Base-by-base conservation (phyloP, 2,888 invertebrate species). In the Caenorhabditis sulstoni region DNA sequence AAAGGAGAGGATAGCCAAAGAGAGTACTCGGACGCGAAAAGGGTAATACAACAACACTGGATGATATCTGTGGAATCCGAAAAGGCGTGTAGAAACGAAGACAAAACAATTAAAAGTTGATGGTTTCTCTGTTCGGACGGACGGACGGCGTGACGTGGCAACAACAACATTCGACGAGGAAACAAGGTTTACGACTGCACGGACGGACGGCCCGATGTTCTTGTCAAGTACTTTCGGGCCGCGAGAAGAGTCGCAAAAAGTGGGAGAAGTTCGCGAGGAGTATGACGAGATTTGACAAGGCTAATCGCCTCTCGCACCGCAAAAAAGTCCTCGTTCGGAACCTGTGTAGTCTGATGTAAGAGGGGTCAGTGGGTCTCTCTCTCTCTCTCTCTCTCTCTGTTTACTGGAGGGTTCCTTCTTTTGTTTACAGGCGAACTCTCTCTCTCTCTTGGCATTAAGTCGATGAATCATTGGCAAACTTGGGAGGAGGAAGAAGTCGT, bases 381-480 rank as follows among this genome's bases (percentile, higher is more conserved):
- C 4, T 3, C 29, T 7, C 4, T 3, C 4, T 29, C 29, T 5
- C 29, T 3, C 4, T 29, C 29, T 29, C 29, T 29, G 29, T 29
- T 29, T 3, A 29, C 29, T 29, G 29, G 29, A 29, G 29, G 29
- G 29, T 29, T 29, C 29, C 29, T 29, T 29, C 29, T 29, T n/a
- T 29, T 29, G 29, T 29, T 29, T 29, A 29, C 29, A 29, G 7
- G n/a, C n/a, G n/a, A n/a, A n/a, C n/a, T n/a, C 29, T 29, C 29
- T 29, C 29, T 29, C 41, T 41, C 14, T 41, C 14, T 3, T 41
- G 41, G 41, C 14, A 41, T 4, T 41, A 47, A 62, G 49, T 37
- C 61, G 61, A 55, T 71, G 62, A 71, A 71, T 71, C 62, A 71
- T 71, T 57, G 71, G 62, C 62, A 71, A 64, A 71, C 62, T 70